Base-by-base conservation (phyloP, 2,888 invertebrate species). In the Pollenia labialis region DNA sequence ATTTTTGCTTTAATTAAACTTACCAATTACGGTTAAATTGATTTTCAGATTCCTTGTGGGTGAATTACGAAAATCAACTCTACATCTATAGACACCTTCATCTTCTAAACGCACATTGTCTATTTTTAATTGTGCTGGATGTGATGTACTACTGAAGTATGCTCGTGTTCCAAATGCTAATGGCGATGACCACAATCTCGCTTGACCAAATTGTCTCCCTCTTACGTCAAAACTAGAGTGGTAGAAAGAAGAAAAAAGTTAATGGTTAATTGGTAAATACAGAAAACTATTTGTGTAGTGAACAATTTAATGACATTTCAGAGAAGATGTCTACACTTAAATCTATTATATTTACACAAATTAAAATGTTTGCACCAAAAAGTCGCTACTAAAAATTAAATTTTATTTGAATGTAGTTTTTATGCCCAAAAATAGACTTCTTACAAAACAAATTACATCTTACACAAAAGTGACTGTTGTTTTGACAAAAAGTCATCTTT, bases 171-270 rank as follows among this genome's bases (percentile, higher is more conserved):
- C 97, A 88, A 98, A 95, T 40, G 95, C 95, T 66, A 95, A 94
- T 69, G 96, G 95, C 81, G 97, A 96, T 23, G 97, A 96, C 97
- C 97, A 97, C 89, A 97, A 96, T 92, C 96, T 96, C 12, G 97
- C 97, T 90, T 96, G 95, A 50, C 95, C 95, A 88, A 96, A 94
- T 52, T 95, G 94, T 60, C 96, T 95, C 14, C 96, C 96, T 86
- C 97, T 94, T 79, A 96, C 96, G 93, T 97, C 97, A 91, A 96
- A 96, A 90, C 97, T 97, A 94, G 46, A 90, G 89, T 32, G 32
- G 32, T 4, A 76, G 80, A 81, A 48, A 71, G 3, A 71, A 50
- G 18, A 80, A 64, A 23, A 16, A 56, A 32, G 0, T 32, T 32
- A 4, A 32, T 32, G 32, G 32, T 32, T 32, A 32, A 32, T 32